These are phyloP conservation scores for Pyrrhia umbra DNA, from an alignment of 2,888 invertebrate species.

Conservation along the genomic window DNA sequence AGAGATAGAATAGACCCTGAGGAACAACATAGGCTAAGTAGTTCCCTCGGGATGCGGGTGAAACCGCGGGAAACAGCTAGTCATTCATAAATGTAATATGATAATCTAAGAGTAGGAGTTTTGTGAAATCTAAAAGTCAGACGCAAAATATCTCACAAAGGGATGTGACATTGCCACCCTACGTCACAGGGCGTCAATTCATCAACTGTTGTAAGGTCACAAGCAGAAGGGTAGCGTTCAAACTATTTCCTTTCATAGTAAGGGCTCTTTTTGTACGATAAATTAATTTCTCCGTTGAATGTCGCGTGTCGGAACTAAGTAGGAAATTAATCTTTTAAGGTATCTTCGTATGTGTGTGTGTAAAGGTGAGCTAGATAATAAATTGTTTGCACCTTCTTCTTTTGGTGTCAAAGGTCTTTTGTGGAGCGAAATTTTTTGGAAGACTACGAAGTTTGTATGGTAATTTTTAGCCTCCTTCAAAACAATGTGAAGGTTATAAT, in stretches of 20 bases:
- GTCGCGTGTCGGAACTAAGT: constrained; percentile 62
- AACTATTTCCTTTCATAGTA: constrained; percentile 78
- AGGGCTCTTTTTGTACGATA: constrained; percentile 80
- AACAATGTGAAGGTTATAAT: too few relatives aligned
- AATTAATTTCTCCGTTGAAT: constrained; percentile 80
- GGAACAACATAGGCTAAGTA: too few relatives aligned
- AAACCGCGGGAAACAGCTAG: too few relatives aligned
- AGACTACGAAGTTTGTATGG: too few relatives aligned
- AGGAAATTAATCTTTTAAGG: constrained; percentile 62
- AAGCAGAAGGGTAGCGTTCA: constrained; percentile 68
- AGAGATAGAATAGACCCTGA: too few relatives aligned
- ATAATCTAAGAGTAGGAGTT: too few relatives aligned
- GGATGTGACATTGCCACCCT: constrained; percentile 48
- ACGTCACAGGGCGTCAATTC: constrained; percentile 78
- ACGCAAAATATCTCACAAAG: constrained; percentile 18
- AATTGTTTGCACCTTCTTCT: constrained; percentile 23
- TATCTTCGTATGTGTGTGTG: constrained; percentile 15
- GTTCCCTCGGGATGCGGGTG: too few relatives aligned
- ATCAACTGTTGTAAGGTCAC: constrained; percentile 77
- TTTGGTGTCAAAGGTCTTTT: constrained; percentile 11
- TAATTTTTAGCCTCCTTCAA: too few relatives aligned
- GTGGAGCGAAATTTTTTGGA: not conserved
- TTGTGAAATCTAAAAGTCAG: not conserved
- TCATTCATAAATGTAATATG: too few relatives aligned
- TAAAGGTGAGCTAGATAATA: constrained; percentile 40